phyloP scores from a whole-genome alignment of 2,113 vertebrate genomes.

The Manacus vitellinus region DNA sequence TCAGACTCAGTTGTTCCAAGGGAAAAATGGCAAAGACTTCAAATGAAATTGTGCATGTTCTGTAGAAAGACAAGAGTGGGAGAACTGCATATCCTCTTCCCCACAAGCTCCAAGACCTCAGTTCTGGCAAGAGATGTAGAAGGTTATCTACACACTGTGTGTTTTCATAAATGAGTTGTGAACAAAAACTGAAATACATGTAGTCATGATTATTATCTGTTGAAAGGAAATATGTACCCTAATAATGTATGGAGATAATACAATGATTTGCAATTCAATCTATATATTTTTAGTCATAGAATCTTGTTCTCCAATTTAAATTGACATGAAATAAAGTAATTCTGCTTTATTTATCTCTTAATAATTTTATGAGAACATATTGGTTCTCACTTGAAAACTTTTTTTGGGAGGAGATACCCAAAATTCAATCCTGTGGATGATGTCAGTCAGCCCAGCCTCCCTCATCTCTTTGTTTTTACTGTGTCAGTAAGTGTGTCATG shows the following conservation, averaged over 20 bases:
- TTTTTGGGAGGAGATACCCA: neutral
- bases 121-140: neutral
- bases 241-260: neutral
- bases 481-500: neutral
- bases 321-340: neutral
- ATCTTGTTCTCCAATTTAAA: neutral
- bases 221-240: neutral
- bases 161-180: neutral
- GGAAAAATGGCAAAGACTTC: conserved; percentile 2
- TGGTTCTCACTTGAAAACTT: neutral
- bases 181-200: neutral
- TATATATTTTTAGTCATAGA: neutral
- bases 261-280: neutral
- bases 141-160: neutral
- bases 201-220: neutral
- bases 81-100: neutral
- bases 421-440: neutral
- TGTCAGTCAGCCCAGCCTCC: neutral
- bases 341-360: neutral
- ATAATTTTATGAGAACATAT: neutral
- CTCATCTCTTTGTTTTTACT: neutral
- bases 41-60: neutral
- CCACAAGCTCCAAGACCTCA: neutral
- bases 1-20: neutral
- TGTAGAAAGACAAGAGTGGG: neutral